Percentiles rank a stretch among this genome's conserved stretches.
Evolutionary conservation across 2,113 vertebrate species (phyloP).

Genomic region (Cyprinodon brontotheroides): DNA sequence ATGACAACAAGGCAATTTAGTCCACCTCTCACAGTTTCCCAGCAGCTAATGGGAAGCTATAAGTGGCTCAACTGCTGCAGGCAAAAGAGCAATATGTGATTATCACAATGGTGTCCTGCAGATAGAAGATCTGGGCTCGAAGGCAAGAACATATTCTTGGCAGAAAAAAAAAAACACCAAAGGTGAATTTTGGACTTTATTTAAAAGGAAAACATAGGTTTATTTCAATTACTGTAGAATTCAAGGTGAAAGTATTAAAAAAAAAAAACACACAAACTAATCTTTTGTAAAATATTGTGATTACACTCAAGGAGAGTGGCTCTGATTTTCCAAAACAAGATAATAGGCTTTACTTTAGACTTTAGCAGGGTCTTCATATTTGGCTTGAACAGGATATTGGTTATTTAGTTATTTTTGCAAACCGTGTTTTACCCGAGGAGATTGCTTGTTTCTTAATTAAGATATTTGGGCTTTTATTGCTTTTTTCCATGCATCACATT

Average conservation of each 20-base stretch:
- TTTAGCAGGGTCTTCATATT: background rate
- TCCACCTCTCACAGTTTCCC: slow-evolving; percentile 23
- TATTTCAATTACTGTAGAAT: background rate
- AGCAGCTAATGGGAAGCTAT: slow-evolving; percentile 40
- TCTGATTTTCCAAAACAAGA: background rate
- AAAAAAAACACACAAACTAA: background rate
- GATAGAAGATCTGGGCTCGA: slow-evolving; percentile 1
- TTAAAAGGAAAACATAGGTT: background rate
- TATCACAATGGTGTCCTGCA: slow-evolving; percentile 33
- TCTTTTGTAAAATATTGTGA: background rate
- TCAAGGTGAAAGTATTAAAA: background rate
- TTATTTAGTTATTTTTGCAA: background rate
- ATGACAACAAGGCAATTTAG: slow-evolving; percentile 58
- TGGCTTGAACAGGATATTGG: background rate
- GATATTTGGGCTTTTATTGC: background rate
- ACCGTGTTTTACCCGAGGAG: background rate
- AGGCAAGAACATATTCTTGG: background rate
- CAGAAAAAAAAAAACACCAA: background rate
- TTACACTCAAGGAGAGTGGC: background rate
- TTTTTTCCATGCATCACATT: background rate
- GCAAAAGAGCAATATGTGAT: slow-evolving; percentile 44
- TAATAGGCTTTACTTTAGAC: background rate
- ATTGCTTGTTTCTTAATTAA: background rate
- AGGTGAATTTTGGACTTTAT: background rate
- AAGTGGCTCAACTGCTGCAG: slow-evolving; percentile 47